Evolutionary conservation across 2,797 vertebrate genomes (phyloP).

Genomic region (Chaetophractus vellerosus): DNA sequence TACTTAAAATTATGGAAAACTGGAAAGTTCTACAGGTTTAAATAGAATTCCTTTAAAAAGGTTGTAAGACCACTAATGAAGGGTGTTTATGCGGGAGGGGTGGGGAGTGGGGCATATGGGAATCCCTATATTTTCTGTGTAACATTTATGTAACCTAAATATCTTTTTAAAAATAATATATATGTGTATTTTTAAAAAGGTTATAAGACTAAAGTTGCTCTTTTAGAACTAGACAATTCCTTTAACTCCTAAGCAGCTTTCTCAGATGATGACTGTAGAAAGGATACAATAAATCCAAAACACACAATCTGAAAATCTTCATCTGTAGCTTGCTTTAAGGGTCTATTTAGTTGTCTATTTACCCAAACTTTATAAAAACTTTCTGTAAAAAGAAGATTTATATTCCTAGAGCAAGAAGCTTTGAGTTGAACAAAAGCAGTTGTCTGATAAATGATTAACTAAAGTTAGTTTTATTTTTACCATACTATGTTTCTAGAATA

Average conservation of each 20-base stretch:
- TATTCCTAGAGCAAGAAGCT: neutral
- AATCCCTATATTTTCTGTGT: too few species aligned
- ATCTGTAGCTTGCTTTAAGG: neutral
- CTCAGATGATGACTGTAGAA: neutral
- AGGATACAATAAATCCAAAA: neutral
- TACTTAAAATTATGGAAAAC: constrained; percentile 29
- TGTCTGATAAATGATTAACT: constrained; percentile 29
- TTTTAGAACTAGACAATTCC: constrained; percentile 32
- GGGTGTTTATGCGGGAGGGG: too few species aligned
- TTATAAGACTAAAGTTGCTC: neutral
- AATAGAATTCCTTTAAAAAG: constrained; percentile 26
- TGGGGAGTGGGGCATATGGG: too few species aligned
- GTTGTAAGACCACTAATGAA: neutral
- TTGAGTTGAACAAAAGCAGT: constrained; percentile 28
- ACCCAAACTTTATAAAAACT: neutral
- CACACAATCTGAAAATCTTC: neutral
- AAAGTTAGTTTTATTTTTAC: neutral
- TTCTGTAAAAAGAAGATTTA: constrained; percentile 48
- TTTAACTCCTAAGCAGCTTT: neutral
- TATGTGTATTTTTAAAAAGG: neutral
- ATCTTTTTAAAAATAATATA: too few species aligned
- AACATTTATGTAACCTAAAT: too few species aligned
- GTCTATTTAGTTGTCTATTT: constrained; percentile 1
- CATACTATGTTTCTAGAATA: constrained; percentile 25
- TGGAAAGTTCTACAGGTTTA: neutral